Evolutionary conservation across 2,888 invertebrate genomes (phyloP).

Genomic region (Drosophila heteroneura): DNA sequence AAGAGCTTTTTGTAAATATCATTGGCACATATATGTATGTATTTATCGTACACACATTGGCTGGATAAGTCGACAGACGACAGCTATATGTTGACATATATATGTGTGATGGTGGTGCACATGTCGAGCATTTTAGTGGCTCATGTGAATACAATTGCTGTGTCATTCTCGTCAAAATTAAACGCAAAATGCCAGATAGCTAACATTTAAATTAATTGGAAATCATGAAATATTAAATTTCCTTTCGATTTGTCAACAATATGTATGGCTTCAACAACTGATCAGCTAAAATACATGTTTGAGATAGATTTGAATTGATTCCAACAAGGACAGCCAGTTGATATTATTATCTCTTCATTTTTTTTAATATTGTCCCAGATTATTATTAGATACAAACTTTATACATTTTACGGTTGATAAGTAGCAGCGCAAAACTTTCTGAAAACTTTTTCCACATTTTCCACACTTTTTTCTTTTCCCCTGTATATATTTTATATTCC

Average conservation of each 20-base stretch:
- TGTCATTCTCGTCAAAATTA: constrained; percentile 11
- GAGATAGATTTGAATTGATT: neutral
- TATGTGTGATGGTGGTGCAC: neutral
- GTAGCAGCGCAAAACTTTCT: neutral
- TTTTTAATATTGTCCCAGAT: neutral
- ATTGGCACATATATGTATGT: constrained; percentile 25
- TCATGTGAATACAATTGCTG: constrained; percentile 26
- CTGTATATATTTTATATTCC: neutral
- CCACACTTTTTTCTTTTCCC: neutral
- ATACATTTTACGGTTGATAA: neutral
- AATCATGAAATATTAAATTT: neutral
- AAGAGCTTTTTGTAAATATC: constrained; percentile 32
- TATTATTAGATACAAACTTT: constrained; percentile 1
- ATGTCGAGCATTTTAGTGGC: constrained; percentile 22
- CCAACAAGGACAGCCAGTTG: neutral
- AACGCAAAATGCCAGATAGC: neutral
- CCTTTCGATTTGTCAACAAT: constrained; percentile 6
- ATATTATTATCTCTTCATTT: neutral
- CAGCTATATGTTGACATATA: constrained; percentile 2
- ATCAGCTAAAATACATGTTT: neutral
- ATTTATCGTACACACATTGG: constrained; percentile 34
- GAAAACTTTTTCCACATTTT: neutral
- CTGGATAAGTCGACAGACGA: constrained; percentile 39
- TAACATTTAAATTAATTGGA: constrained; percentile 11
- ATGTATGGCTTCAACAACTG: neutral